Evolutionary conservation across 2,888 invertebrate species (phyloP).

Genomic region (Calliopum simillimum): DNA sequence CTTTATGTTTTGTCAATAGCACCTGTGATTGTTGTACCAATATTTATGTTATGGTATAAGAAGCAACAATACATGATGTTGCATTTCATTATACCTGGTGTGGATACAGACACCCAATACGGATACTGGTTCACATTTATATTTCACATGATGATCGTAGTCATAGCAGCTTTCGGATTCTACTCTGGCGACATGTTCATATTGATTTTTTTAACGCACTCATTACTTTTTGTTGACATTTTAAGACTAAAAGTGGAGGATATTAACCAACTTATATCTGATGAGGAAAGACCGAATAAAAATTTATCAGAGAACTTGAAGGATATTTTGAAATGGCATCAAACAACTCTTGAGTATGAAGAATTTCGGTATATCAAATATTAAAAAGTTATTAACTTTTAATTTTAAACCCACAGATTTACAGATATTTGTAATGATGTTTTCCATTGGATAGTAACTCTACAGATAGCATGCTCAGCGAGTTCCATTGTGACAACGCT

Average conservation of each 20-base stretch:
- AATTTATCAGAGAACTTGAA: slow-evolving; percentile 27
- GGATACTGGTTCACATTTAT: slow-evolving; percentile 46
- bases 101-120: slow-evolving; percentile 44
- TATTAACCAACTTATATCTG: slow-evolving; percentile 42
- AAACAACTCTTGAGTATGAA: slow-evolving; percentile 42
- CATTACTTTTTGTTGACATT: slow-evolving; percentile 47
- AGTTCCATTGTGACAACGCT: slow-evolving; percentile 47
- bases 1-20: slow-evolving; percentile 27
- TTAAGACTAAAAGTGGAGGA: slow-evolving; percentile 46
- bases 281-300: not conserved
- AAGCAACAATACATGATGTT: slow-evolving; percentile 43
- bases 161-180: slow-evolving; percentile 46
- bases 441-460: slow-evolving; percentile 41
- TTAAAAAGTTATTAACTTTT: slow-evolving; percentile 6
- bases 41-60: slow-evolving; percentile 22
- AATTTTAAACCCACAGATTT: slow-evolving; percentile 38
- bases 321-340: slow-evolving; percentile 50
- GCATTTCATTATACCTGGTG: slow-evolving; percentile 50
- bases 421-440: slow-evolving; percentile 45
- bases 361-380: not conserved
- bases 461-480: slow-evolving; percentile 37
- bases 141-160: slow-evolving; percentile 41
- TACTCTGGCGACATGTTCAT: slow-evolving; percentile 50
- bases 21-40: slow-evolving; percentile 22
- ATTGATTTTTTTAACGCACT: slow-evolving; percentile 46